Evolutionary conservation across 2,113 vertebrate genomes (phyloP), one percentile per base, ranked within the genome.

Genomic region (Daubentonia madagascariensis): DNA sequence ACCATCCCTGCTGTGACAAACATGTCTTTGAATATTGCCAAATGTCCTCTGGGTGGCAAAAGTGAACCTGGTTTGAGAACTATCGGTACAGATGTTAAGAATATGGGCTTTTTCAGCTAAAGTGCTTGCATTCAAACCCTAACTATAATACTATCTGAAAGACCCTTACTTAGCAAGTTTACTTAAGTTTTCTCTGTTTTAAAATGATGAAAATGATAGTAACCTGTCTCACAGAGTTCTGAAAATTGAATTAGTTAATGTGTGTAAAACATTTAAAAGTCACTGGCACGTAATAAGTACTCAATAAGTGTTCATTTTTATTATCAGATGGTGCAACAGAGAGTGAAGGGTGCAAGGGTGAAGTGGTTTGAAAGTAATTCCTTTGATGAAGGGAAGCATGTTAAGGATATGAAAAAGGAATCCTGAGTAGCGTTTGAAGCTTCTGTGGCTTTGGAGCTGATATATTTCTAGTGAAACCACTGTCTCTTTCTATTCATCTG

Each of bases 151-250:
- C 14, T 70, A 43, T 75, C 37, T 86, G 61, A 68, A 79, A 90
- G 54, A 90, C 30, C 25, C 20, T 87, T 50, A 30, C 28, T 89
- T 52, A n/a, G 11, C 23, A 81, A 85, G 10, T 94, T 94, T 85
- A 72, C 73, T 85, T 57, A 92, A 85, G 73, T 65, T 93, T 40
- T 83, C 11, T 78, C 40, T 92, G 68, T 37, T 96, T 97, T 96
- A 87, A 91, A 89, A 45, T 87, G 87, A 73, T 59, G 50, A 75
- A 79, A 85, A 61, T 76, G 65, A 40, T 83, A 57, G 22, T 89
- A 83, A 86, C 17, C 32, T 81, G 12, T 50, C 43, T 89, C 8
- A 28, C 45, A 86, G 61, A 85, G 11, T 72, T 85, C 57, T 89
- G 61, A 95, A 25, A 81, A 75, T n/a, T 72, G 87, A 65, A 65